A percentile compares a stretch with the other conserved stretches of the same genome.
Conservation (phyloP, 2,113 vertebrate species). For the Cygnus buccinator region DNA sequence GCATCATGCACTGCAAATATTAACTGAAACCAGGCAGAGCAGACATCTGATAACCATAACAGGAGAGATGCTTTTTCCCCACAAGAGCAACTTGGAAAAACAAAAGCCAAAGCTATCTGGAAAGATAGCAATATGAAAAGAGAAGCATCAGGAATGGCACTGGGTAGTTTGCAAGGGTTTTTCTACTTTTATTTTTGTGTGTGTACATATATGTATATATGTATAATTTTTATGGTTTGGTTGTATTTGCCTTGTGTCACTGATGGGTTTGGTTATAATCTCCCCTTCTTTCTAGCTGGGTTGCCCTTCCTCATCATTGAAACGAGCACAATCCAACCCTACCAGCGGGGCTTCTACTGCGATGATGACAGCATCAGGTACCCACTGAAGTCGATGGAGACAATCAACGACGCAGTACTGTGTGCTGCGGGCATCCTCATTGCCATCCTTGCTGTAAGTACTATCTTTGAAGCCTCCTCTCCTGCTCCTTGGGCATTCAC, state of each 20-base stretch:
- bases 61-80: constrained; percentile 24
- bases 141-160: neutral
- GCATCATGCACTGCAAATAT: no score
- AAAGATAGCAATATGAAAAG: neutral
- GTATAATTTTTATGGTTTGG: constrained; percentile 28
- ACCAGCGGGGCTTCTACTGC: constrained; percentile 94
- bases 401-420: constrained; percentile 95
- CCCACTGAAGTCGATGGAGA: constrained; percentile 93
- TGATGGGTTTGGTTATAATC: neutral
- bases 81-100: constrained; percentile 36
- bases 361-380: constrained; percentile 95
- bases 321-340: constrained; percentile 95
- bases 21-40: constrained; percentile 47
- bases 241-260: constrained; percentile 3
- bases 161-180: neutral
- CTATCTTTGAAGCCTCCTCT: neutral
- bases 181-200: neutral
- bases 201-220: no score
- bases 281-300: constrained; percentile 83
- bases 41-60: constrained; percentile 63
- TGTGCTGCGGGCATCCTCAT: constrained; percentile 95
- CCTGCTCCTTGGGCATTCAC: neutral
- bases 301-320: constrained; percentile 99
- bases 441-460: constrained; percentile 93
- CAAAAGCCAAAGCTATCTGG: constrained; percentile 5